Base-by-base conservation (phyloP, 2,888 invertebrate species). In the Ormyrus thymus region DNA sequence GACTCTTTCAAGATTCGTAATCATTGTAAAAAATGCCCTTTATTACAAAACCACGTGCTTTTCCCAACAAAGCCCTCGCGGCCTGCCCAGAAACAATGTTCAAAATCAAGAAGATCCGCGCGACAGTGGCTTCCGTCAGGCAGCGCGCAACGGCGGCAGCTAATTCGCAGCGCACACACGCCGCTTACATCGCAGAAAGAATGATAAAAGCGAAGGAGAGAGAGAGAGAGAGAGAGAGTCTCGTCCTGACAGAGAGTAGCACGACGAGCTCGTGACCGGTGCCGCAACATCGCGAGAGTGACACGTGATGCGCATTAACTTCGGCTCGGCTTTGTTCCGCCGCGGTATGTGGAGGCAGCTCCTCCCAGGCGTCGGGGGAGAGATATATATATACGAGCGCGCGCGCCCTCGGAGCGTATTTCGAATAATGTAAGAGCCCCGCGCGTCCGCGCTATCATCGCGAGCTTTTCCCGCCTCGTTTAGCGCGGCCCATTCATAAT, bases 281-380 rank as follows among this genome's bases (percentile, higher is more conserved):
- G 61, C 61, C 61, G 62, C n/a, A 11, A 43, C 43, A 48, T 71
- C 69, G 62, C 69, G 51, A 48, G 74, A 75, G 56, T 79, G 61
- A 71, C 66, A 69, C 56, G 70, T 66, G 75, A 66, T 61, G 75
- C 65, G 53, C 79, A 79, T 79, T 76, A 79, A 76, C 79, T 56
- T 76, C 5, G 66, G 55, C 69, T 59, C 72, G 61, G 13, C 51
- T 69, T 73, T 73, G 62, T 64, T 29, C 50, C 51, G 7, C 64
- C 13, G 64, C 43, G 64, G 29, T n/a, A 59, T 64, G 53, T 61
- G 53, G 62, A 50, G 15, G 68, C 46, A 53, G 53, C 59, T 53
- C 46, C 68, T 68, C 61, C 66, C 53, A 53, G 45, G 68, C 3
- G 68, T 13, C 43, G 11, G 56, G 45, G 4, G 29, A 29, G n/a